These are phyloP conservation scores for Caenorhabditis sinica DNA, from an alignment of 2,888 invertebrate species.

Conservation along the genomic window DNA sequence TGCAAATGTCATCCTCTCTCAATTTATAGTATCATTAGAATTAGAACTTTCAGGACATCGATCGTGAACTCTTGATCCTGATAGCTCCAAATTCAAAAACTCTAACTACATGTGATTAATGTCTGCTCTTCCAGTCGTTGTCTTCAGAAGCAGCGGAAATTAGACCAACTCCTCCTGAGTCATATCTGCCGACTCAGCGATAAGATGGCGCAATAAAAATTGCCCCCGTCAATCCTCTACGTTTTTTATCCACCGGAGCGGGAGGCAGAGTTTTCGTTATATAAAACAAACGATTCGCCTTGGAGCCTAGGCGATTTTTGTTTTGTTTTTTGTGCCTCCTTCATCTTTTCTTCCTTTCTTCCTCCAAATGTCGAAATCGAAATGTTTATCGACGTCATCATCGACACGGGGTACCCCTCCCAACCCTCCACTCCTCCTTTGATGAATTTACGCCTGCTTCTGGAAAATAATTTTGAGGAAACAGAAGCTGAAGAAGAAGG, in stretches of 20 bases:
- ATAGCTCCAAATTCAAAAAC: neutral
- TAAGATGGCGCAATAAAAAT: conserved; percentile 48
- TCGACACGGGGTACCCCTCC: conserved; percentile 11
- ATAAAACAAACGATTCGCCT: conserved; percentile 56
- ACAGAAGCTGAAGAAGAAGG: neutral
- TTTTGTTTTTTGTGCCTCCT: conserved; percentile 41
- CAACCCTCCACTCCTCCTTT: conserved; percentile 16
- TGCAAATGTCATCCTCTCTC: no score
- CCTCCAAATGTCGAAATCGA: conserved; percentile 60
- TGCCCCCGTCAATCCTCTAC: conserved; percentile 9
- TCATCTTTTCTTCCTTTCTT: conserved; percentile 32
- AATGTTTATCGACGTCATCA: conserved; percentile 67
- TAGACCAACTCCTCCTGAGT: conserved; percentile 18
- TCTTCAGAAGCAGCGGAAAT: neutral
- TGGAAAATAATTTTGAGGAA: conserved; percentile 20
- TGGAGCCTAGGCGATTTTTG: conserved; percentile 44
- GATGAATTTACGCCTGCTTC: conserved; percentile 48
- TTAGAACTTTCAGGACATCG: neutral
- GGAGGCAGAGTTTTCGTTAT: conserved; percentile 39
- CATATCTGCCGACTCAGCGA: conserved; percentile 34
- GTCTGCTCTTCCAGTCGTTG: neutral
- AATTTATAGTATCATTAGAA: neutral
- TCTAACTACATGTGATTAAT: neutral
- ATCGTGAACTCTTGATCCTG: neutral
- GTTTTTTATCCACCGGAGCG: neutral